Conservation (phyloP, 30 jellyfish, hydroid and myxozoan genomes). For the Mastigias papua region DNA sequence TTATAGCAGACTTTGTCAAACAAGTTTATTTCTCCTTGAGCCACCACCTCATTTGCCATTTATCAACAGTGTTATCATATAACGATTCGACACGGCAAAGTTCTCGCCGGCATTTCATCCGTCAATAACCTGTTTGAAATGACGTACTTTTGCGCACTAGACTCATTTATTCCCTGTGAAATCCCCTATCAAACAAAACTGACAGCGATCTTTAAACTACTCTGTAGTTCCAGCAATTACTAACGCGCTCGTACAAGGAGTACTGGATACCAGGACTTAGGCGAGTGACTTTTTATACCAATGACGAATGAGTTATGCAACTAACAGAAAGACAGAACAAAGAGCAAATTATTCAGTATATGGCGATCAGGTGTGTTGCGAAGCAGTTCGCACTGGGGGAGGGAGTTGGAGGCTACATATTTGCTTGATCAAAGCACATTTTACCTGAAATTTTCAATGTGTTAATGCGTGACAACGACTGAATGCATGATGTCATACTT, state of each 20-base stretch:
- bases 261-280: not conserved
- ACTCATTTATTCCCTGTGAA: not conserved
- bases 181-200: not conserved
- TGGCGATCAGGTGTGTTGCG: too few relatives aligned
- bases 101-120: not conserved
- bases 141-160: not conserved
- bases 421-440: too few relatives aligned
- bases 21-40: not conserved
- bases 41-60: not conserved
- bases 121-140: not conserved
- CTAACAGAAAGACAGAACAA: too few relatives aligned
- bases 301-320: too few relatives aligned
- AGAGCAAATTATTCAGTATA: too few relatives aligned
- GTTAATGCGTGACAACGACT: too few relatives aligned
- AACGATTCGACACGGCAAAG: not conserved
- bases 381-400: too few relatives aligned
- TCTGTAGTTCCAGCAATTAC: conserved; percentile 10
- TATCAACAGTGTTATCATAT: not conserved
- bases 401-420: too few relatives aligned
- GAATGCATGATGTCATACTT: too few relatives aligned
- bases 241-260: not conserved
- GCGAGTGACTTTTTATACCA: too few relatives aligned
- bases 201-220: not conserved
- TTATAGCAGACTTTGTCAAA: not conserved
- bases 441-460: too few relatives aligned